Evolutionary conservation across 2,888 invertebrate genomes (phyloP).

Genomic region (Aleiodes leptofemur): DNA sequence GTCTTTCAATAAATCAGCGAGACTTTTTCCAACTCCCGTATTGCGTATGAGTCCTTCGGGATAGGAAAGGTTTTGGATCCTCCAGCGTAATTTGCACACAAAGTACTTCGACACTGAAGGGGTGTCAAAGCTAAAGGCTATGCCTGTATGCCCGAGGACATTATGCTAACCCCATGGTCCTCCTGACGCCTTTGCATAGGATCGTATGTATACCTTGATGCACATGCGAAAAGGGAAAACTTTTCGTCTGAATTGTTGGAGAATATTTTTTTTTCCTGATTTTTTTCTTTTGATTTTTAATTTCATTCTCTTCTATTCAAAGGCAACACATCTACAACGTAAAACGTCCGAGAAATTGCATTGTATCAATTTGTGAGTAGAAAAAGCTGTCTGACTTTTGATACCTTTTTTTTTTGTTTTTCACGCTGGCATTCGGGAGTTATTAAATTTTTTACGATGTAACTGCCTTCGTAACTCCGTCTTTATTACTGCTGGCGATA

Average conservation of each 20-base stretch:
- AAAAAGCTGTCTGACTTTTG: conserved; percentile 9
- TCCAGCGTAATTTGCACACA: conserved; percentile 31
- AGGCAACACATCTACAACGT: conserved; percentile 20
- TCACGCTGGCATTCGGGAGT: background rate
- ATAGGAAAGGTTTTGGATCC: conserved; percentile 7
- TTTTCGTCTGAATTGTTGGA: conserved; percentile 39
- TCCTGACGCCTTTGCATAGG: conserved; percentile 57
- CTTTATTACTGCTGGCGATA: background rate
- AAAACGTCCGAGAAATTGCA: conserved; percentile 32
- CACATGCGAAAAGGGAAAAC: conserved; percentile 48
- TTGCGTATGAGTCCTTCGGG: background rate
- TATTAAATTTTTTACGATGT: conserved; percentile 1
- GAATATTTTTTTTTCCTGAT: conserved; percentile 9
- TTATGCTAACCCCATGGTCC: conserved; percentile 66
- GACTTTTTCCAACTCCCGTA: conserved; percentile 27
- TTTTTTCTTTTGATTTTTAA: too few species aligned
- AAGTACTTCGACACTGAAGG: conserved; percentile 46
- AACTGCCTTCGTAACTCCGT: background rate
- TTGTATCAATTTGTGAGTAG: conserved; percentile 12
- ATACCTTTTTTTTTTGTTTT: background rate
- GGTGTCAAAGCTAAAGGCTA: conserved; percentile 54
- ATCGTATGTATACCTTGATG: conserved; percentile 51
- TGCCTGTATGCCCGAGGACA: conserved; percentile 60
- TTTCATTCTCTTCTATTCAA: background rate
- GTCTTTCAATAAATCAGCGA: conserved; percentile 24